Conservation (phyloP, 2,113 vertebrate species). For the Trematomus loennbergii region DNA sequence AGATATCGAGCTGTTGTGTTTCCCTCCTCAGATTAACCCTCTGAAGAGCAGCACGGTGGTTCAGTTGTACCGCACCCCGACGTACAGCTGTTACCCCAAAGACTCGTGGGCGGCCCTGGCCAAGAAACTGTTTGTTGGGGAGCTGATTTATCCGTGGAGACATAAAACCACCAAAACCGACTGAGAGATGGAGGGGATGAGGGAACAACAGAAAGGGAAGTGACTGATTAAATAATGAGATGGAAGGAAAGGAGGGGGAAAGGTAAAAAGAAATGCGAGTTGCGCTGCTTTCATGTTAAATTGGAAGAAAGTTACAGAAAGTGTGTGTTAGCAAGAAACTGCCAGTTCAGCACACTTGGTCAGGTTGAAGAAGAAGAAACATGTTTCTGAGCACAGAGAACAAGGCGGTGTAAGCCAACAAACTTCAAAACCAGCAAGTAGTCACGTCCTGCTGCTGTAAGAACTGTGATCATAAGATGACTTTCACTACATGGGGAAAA, state of each 20-base stretch:
- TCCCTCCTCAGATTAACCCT: constrained; percentile 90
- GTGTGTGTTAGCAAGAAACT: background rate
- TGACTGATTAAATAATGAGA: constrained; percentile 37
- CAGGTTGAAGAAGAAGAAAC: background rate
- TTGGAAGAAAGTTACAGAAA: background rate
- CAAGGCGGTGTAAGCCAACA: background rate
- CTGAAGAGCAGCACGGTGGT: constrained; percentile 85
- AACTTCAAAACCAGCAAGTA: constrained; percentile 11
- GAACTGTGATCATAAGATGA: background rate
- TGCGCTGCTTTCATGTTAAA: background rate
- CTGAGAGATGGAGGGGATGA: constrained; percentile 67
- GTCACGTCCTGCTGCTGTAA: background rate
- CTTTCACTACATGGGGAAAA: background rate
- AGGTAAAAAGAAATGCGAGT: background rate
- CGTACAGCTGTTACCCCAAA: constrained; percentile 91
- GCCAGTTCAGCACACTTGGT: background rate
- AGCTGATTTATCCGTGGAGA: constrained; percentile 97
- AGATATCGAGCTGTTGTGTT: background rate
- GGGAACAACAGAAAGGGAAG: constrained; percentile 21
- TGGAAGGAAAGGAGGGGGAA: constrained; percentile 13
- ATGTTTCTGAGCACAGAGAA: background rate
- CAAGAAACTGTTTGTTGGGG: constrained; percentile 94
- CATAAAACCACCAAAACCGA: constrained; percentile 91
- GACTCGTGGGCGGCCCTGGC: constrained; percentile 93
- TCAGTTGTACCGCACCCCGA: constrained; percentile 88